phyloP scores from a whole-genome alignment of 2,888 invertebrate genomes.

The Mythimna vitellina region DNA sequence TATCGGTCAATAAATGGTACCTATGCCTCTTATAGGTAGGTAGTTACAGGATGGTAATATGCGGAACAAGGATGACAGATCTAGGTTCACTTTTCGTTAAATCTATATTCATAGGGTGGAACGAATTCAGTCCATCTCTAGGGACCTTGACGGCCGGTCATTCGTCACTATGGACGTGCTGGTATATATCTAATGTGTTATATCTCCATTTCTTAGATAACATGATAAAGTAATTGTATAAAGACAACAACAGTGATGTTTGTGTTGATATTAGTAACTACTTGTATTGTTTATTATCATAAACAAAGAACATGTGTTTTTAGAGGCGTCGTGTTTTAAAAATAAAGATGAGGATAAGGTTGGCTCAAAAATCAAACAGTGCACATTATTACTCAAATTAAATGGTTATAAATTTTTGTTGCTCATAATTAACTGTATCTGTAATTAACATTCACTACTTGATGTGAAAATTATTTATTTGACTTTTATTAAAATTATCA shows the following conservation, averaged over 20 bases:
- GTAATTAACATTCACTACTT: background rate
- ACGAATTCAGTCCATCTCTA: slow-evolving; percentile 17
- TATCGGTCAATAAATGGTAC: slow-evolving; percentile 51
- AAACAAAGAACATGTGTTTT: slow-evolving; percentile 16
- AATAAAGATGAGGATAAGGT: no score
- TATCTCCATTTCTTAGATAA: slow-evolving; percentile 4
- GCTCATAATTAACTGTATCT: no score
- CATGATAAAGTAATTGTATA: slow-evolving; percentile 12
- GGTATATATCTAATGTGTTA: slow-evolving; percentile 33
- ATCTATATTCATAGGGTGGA: slow-evolving; percentile 46
- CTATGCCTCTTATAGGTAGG: slow-evolving; percentile 20
- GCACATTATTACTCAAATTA: no score
- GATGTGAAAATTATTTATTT: background rate
- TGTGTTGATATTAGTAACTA: slow-evolving; percentile 25
- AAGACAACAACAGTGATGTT: slow-evolving; percentile 20
- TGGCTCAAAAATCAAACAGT: no score
- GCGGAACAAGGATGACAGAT: slow-evolving; percentile 53
- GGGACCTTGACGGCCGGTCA: background rate
- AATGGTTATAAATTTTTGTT: no score
- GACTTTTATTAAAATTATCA: background rate
- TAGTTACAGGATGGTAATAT: slow-evolving; percentile 21
- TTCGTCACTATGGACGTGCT: background rate
- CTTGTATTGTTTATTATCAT: slow-evolving; percentile 8
- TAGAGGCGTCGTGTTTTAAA: no score
- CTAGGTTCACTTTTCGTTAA: slow-evolving; percentile 43